Conservation (phyloP, 37 sponge, comb jelly and placozoan species). For the Cladorhizidae sp. region DNA sequence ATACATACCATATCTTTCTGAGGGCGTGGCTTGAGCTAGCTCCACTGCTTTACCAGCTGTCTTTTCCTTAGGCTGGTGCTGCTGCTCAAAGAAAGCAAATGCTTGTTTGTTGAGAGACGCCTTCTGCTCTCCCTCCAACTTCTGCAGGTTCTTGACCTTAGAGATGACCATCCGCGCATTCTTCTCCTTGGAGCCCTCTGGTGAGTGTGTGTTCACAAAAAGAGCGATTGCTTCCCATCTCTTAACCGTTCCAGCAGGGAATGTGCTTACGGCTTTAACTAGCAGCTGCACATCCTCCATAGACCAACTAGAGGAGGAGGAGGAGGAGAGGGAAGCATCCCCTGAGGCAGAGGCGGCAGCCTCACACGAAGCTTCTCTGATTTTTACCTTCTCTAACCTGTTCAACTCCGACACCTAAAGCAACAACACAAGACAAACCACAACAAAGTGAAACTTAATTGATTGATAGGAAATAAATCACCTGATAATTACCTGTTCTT, state of each 20-base stretch:
- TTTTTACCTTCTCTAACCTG: background rate
- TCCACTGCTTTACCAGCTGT: constrained; percentile 24
- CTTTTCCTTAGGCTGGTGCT: constrained; percentile 36
- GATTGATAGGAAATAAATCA: too few species aligned
- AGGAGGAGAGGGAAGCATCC: background rate
- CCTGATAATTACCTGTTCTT: constrained; percentile 25
- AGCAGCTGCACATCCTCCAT: constrained; percentile 83
- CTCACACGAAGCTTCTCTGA: background rate
- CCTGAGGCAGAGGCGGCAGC: background rate
- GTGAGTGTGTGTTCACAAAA: constrained; percentile 78
- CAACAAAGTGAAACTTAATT: background rate
- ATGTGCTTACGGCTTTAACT: constrained; percentile 91
- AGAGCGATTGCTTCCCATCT: constrained; percentile 85
- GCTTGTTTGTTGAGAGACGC: constrained; percentile 68
- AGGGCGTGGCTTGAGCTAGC: constrained; percentile 22
- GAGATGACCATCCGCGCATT: constrained; percentile 59
- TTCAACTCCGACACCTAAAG: constrained; percentile 9
- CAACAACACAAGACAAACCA: background rate
- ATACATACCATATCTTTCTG: constrained; percentile 52
- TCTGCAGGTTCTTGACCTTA: constrained; percentile 50
- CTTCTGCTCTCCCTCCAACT: constrained; percentile 49
- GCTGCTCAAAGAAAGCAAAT: constrained; percentile 71
- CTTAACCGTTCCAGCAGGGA: constrained; percentile 90
- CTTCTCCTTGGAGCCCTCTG: constrained; percentile 39
- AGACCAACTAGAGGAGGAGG: constrained; percentile 42